Evolutionary conservation across 2,797 vertebrate species (phyloP), one percentile per base, ranked within the genome.

Genomic region (Enteromius argenteus): DNA sequence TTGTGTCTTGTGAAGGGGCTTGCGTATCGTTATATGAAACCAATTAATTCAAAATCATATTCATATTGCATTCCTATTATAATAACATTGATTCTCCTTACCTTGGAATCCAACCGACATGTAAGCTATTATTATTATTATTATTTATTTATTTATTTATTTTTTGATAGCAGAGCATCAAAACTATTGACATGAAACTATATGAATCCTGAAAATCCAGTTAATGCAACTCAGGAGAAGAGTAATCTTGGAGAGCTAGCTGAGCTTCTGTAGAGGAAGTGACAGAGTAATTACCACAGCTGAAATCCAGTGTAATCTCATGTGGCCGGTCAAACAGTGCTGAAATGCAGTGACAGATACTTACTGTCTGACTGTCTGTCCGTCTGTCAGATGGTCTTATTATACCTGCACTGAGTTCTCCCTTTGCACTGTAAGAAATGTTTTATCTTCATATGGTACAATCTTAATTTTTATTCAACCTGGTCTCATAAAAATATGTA

Each of bases 261-360:
- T 58, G 79, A 81, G 64, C 30, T 62, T 75, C 69, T 85, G 69
- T 75, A 68, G 51, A 62, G 67, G 39, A 81, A 69, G 75, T 87
- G 80, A 85, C 66, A 51, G 64, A 81, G 71, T 85, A 80, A 79
- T 83, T 82, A 73, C 81, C 72, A 77, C 73, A 14, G 39, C 82
- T 49, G 42, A 87, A 89, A 87, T 86, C 84, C 84, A 81, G 85
- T 86, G 37, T 90, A 92, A 91, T 90, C 90, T 85, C 84, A 68
- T 75, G 67, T 56, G 72, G n/a, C 35, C 0, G n/a, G 44, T 83
- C 72, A 27, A 21, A 35, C 23, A 35, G 10, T 76, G 17, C 60
- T 76, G 35, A 32, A 83, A 53, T 51, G 53, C 69, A 51, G 42
- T 76, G 72, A 76, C 35, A 39, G 62, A 60, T 56, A 67, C 23